Base-by-base conservation (phyloP, 2,113 vertebrate genomes). In the Phyllostomus discolor region DNA sequence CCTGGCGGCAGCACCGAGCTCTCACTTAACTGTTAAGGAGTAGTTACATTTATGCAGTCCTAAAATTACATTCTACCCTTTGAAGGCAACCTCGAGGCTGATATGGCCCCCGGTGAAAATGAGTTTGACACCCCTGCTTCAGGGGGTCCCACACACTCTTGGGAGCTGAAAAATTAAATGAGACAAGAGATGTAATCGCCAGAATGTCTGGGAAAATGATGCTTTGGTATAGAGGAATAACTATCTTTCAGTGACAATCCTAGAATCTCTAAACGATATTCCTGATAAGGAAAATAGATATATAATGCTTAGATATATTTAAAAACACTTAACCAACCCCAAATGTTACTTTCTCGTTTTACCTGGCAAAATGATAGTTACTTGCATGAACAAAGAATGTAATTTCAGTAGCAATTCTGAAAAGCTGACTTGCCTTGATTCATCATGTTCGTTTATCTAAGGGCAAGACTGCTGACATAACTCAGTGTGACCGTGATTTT, bases 401-500 rank as follows among this genome's bases (percentile, higher is more conserved):
- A 54, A 76, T 10, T 72, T 7, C 4, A 72, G 22, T 38, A 31
- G 15, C 4, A 28, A 52, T 50, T 79, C 14, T 64, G 16, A 14
- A 78, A 78, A 64, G 54, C 78, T 22, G 46, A 22, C 4, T 85
- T 87, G 54, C 4, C 52, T 90, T 88, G 64, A 54, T 35, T 79
- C n/a, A 78, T n/a, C 69, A 88, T 19, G 1, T 79, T 19, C 15
- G 35, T 50, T 91, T 79, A 59, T 72, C 35, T 85, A 52, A 64
- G 88, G 46, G 64, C 38, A 95, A 62, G 66, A 31, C 14, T 94
- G 10, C 33, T 93, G 9, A 46, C 76, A 67, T 94, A 92, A 95
- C 76, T 93, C 73, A 94, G 78, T 50, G 59, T 91, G n/a, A 83
- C 38, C 2, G 10, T 64, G 82, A 94, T 79, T 86, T 95, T 64